Percentiles rank a stretch among this genome's conserved stretches.
phyloP scores from a whole-genome alignment of 2,113 vertebrate species.

The Corapipo altera region DNA sequence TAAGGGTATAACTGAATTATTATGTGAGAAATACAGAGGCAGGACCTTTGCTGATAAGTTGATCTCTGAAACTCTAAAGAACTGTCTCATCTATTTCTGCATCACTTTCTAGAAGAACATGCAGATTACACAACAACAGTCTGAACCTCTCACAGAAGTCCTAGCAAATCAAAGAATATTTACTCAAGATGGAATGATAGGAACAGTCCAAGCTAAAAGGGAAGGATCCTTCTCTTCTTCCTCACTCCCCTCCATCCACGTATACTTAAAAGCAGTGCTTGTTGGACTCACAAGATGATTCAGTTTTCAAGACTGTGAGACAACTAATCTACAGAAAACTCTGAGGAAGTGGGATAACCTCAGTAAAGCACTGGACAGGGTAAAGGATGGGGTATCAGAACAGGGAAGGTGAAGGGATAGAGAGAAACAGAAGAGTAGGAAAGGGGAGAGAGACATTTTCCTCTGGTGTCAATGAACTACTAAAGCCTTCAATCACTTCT shows the following conservation, averaged over 20 bases:
- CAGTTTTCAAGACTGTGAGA: neutral
- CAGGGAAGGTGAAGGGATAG: neutral
- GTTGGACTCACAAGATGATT: neutral
- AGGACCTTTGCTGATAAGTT: neutral
- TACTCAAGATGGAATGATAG: neutral
- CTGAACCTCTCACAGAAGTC: neutral
- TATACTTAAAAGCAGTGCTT: neutral
- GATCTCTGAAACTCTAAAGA: neutral
- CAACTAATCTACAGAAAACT: neutral
- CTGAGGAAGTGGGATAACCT: neutral
- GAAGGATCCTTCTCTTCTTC: neutral
- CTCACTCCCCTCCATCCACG: neutral
- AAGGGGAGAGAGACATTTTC: neutral
- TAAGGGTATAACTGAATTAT: neutral
- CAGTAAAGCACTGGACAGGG: neutral
- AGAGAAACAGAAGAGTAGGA: neutral
- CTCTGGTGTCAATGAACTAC: neutral
- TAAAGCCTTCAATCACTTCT: neutral
- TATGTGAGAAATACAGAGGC: neutral
- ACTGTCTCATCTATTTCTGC: neutral
- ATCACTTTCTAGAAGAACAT: neutral
- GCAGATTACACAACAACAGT: neutral
- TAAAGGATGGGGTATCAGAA: neutral
- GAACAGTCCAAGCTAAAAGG: neutral
- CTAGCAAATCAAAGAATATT: neutral